A percentile compares a stretch with the other conserved stretches of the same genome.
Conservation (phyloP, 2,113 vertebrate species). For the Butastur rufipennis region DNA sequence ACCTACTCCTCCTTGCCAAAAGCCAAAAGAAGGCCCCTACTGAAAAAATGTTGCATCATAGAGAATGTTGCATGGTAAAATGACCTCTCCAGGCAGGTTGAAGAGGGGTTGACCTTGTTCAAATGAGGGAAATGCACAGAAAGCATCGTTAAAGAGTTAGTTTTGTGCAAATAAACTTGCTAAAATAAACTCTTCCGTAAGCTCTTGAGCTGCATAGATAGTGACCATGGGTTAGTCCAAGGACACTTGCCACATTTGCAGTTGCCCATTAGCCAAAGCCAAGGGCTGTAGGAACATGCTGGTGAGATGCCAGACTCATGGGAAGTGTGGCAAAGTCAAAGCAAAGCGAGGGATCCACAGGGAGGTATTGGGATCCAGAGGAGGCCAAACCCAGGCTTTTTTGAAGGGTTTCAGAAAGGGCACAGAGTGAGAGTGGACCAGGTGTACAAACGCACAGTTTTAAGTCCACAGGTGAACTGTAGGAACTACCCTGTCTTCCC, state of each 20-base stretch:
- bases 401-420: not conserved
- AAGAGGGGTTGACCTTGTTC: not conserved
- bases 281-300: not conserved
- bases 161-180: not conserved
- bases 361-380: not conserved
- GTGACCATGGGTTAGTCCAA: not conserved
- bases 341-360: rapidly evolving
- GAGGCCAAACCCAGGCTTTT: not conserved
- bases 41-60: not conserved
- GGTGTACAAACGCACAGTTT: not conserved
- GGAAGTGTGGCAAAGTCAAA: rapidly evolving
- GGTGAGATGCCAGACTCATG: rapidly evolving
- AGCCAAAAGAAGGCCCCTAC: not conserved
- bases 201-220: not conserved
- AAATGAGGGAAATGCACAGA: not conserved
- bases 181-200: not conserved
- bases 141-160: not conserved
- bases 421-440: not conserved
- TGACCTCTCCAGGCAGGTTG: not conserved
- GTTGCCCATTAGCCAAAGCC: not conserved
- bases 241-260: rapidly evolving
- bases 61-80: not conserved
- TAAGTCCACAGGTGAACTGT: not conserved
- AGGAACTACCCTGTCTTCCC: not conserved
- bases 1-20: not conserved